Conservation (phyloP, 2,888 invertebrate species). For the Disparrhopalites patrizii region DNA sequence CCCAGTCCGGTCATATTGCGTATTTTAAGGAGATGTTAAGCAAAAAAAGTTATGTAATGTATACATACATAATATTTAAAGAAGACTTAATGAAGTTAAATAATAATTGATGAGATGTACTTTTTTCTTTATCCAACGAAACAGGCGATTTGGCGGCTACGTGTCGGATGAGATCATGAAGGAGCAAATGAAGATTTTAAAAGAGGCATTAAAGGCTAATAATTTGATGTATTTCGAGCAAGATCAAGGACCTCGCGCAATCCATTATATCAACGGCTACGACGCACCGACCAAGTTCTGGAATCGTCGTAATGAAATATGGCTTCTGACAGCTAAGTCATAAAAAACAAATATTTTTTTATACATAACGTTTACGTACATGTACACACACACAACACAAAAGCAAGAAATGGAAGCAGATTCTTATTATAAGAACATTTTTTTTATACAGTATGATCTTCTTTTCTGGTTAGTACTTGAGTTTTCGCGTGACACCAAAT, state of each 20-base stretch:
- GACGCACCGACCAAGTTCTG: constrained; percentile 49
- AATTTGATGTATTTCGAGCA: constrained; percentile 40
- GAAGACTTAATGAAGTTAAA: no score
- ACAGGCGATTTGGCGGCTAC: constrained; percentile 46
- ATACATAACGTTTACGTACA: no score
- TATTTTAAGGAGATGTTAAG: no score
- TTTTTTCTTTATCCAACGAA: no score
- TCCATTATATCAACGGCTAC: constrained; percentile 46
- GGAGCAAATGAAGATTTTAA: constrained; percentile 36
- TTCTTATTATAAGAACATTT: not conserved
- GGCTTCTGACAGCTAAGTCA: constrained; percentile 33
- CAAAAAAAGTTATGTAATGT: no score
- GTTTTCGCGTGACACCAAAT: no score
- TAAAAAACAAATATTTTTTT: constrained; percentile 5
- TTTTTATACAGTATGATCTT: no score
- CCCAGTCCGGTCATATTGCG: no score
- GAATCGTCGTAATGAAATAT: constrained; percentile 48
- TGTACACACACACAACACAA: no score
- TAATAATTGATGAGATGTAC: no score
- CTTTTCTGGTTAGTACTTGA: no score
- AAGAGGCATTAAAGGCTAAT: constrained; percentile 28
- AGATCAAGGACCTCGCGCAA: constrained; percentile 38
- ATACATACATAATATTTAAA: no score
- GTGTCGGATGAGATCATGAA: constrained; percentile 36
- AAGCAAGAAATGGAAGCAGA: not conserved